phyloP scores from a whole-genome alignment of 2,113 vertebrate species.

The Colinus virginianus region DNA sequence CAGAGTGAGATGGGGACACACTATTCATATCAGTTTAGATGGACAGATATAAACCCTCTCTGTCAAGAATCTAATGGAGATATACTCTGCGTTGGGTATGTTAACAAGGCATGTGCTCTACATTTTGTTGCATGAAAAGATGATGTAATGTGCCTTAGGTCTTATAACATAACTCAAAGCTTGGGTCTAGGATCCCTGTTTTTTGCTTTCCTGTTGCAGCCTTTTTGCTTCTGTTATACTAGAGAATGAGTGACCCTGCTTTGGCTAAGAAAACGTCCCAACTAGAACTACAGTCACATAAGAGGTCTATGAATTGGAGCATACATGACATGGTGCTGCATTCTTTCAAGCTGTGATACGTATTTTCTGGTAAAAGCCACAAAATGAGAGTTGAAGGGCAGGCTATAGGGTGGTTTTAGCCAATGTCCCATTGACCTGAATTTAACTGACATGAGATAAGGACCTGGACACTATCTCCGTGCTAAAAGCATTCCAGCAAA shows the following conservation, averaged over 20 bases:
- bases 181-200: background rate
- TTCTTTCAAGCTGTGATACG: fast-evolving
- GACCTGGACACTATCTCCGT: background rate
- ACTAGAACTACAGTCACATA: background rate
- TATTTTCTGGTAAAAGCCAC: background rate
- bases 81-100: background rate
- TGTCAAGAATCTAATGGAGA: background rate
- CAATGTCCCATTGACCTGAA: background rate
- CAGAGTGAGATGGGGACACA: background rate
- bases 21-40: fast-evolving
- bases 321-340: fast-evolving
- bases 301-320: background rate
- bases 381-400: background rate
- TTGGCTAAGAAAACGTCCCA: background rate
- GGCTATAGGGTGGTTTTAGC: background rate
- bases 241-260: fast-evolving
- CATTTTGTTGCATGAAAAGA: background rate
- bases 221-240: background rate
- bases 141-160: background rate
- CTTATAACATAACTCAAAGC: background rate
- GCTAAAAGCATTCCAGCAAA: background rate
- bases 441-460: background rate
- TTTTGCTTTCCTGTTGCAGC: background rate
- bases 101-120: background rate
- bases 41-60: background rate